Percentiles rank a stretch among this genome's conserved stretches.
These are phyloP conservation scores for Thereva unica DNA, from an alignment of 2,888 invertebrate genomes.

Conservation along the genomic window DNA sequence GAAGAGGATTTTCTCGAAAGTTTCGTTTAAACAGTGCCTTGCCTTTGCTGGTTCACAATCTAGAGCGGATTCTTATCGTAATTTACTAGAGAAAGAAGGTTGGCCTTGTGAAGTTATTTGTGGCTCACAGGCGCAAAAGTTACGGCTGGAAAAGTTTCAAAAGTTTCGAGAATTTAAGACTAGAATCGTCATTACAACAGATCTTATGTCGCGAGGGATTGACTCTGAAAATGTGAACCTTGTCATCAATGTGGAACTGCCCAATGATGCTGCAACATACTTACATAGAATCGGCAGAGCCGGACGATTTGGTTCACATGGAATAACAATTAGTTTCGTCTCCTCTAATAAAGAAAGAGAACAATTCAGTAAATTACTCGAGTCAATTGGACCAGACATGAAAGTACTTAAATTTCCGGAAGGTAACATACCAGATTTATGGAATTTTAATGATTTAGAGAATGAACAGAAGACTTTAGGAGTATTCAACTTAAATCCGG, in stretches of 20 bases:
- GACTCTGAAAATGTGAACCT: constrained; percentile 92
- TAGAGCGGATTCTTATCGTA: constrained; percentile 79
- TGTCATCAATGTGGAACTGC: constrained; percentile 89
- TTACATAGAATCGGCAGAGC: constrained; percentile 95
- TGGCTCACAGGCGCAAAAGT: constrained; percentile 77
- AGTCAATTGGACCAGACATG: constrained; percentile 61
- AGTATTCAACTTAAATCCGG: constrained; percentile 18
- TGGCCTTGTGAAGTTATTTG: constrained; percentile 79
- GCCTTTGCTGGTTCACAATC: constrained; percentile 89
- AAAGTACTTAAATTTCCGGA: constrained; percentile 60
- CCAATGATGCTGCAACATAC: constrained; percentile 79
- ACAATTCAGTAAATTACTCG: constrained; percentile 64
- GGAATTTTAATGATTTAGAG: constrained; percentile 44
- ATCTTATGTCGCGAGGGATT: constrained; percentile 89
- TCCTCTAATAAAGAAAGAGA: constrained; percentile 67
- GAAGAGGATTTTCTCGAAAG: constrained; percentile 68
- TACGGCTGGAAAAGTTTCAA: constrained; percentile 75
- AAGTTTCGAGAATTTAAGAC: constrained; percentile 79
- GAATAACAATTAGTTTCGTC: constrained; percentile 76
- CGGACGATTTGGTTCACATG: constrained; percentile 88
- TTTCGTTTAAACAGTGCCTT: constrained; percentile 86
- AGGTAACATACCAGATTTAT: constrained; percentile 46
- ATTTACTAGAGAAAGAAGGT: constrained; percentile 70
- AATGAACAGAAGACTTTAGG: constrained; percentile 22
- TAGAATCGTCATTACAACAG: constrained; percentile 87